Percentiles rank a stretch among this genome's conserved stretches.
Conservation (phyloP, 2,797 vertebrate species). For the Xyrichtys novacula region DNA sequence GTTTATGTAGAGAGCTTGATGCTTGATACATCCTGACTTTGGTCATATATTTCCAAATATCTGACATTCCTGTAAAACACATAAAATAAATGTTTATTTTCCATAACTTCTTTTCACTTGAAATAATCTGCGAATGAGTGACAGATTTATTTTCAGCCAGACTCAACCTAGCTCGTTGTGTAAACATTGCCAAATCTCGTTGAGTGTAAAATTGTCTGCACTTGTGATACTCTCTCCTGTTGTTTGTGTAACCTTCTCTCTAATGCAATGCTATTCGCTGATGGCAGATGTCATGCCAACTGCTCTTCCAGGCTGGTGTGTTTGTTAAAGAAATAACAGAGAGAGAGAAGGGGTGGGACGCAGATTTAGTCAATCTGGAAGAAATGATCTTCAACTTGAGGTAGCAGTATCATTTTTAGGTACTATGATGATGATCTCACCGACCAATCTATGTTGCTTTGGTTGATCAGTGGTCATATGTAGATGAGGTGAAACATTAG, state of each 20-base stretch:
- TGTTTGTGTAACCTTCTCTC: constrained; percentile 19
- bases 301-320: constrained; percentile 23
- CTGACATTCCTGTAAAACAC: background rate
- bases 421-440: background rate
- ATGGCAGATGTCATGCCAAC: constrained; percentile 36
- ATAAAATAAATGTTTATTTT: background rate
- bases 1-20: background rate
- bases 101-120: background rate
- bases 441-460: background rate
- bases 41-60: background rate
- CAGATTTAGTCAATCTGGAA: background rate
- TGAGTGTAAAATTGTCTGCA: background rate
- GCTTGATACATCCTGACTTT: background rate
- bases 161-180: background rate
- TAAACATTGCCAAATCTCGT: background rate
- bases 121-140: background rate
- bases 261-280: constrained; percentile 26
- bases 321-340: constrained; percentile 26
- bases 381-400: constrained; percentile 7
- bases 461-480: too few relatives aligned
- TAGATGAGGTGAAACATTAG: too few relatives aligned
- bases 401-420: background rate
- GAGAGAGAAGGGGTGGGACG: constrained; percentile 7
- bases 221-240: background rate
- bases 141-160: background rate